Base-by-base conservation (phyloP, 2,888 invertebrate genomes). In the Pterostichus niger region DNA sequence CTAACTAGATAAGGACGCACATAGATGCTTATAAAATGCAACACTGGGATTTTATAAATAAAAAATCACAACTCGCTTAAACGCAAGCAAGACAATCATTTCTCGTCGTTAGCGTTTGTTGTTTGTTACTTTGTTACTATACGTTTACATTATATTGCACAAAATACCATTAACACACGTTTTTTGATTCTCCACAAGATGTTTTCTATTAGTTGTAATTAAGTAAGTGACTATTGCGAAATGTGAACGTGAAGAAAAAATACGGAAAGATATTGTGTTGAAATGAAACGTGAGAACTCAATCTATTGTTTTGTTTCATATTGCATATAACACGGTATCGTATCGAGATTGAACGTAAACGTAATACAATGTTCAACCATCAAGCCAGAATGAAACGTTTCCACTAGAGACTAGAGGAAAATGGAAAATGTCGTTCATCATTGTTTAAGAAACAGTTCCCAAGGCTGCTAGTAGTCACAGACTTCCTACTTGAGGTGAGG, bases 201-300 rank as follows among this genome's bases (percentile, higher is more conserved):
- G 56, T 77, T 44, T 59, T 46, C 40, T 59, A 59, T 59, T 59
- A 59, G 15, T 77, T 76, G 76, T 54, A 76, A 76, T 76, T 77
- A 77, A 54, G 10, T 59, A 54, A 56, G 44, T 40, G 56, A 77
- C 35, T 59, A 59, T 77, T 77, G 56, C 77, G 24, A 77, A 44
- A 77, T 77, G 77, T 35, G 59, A 77, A 77, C 15, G 71, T 13
- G 40, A 71, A 17, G 33, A 44, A 64, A 64, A 64, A 35, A 64
- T n/a, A 15, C 71, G 15, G 13, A 71, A 71, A 71, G 44, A 71
- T 46, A 44, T 71, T 71, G 64, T 76, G 49, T 77, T 59, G 77
- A 77, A 77, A 77, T 59, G 40, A 77, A 77, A 77, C 59, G 77
- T 77, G 77, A 77, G 59, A 77, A 33, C 33, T 15, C 31, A 35